Conservation (phyloP, 2,888 invertebrate genomes). For the Scrobipalpa atriplicella region DNA sequence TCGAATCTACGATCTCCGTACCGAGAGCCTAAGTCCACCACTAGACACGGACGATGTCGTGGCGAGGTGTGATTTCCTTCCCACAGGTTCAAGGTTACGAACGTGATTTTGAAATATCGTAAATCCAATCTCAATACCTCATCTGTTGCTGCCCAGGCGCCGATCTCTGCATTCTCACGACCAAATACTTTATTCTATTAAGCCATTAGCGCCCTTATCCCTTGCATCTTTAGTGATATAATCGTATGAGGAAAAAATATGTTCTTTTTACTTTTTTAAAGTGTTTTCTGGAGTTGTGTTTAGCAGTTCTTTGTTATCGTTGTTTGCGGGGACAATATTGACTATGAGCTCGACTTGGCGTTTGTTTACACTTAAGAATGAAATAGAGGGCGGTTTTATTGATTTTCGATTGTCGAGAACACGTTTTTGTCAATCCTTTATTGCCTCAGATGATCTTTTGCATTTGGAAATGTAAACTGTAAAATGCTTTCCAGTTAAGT, state of each 20-base stretch:
- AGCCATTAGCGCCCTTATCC: constrained; percentile 38
- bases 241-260: constrained; percentile 42
- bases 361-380: constrained; percentile 52
- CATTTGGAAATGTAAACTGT: too few species aligned
- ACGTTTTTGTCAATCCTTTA: constrained; percentile 14
- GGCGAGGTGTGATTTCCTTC: constrained; percentile 67
- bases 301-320: constrained; percentile 76
- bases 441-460: background rate
- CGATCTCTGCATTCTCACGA: constrained; percentile 74
- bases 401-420: constrained; percentile 38
- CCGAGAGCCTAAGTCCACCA: background rate
- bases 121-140: constrained; percentile 72
- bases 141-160: constrained; percentile 54
- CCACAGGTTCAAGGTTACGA: constrained; percentile 73
- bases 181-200: constrained; percentile 38
- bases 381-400: constrained; percentile 42
- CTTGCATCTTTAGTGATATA: constrained; percentile 33
- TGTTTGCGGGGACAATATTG: constrained; percentile 71
- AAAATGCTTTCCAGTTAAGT: too few species aligned
- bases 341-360: constrained; percentile 50
- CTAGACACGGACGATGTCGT: constrained; percentile 44
- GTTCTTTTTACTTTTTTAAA: constrained; percentile 53
- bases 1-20: background rate
- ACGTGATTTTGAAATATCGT: constrained; percentile 77
- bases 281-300: constrained; percentile 70